A percentile compares a stretch with the other conserved stretches of the same genome.
Evolutionary conservation across 2,797 vertebrate species (phyloP).

Genomic region (Anguilla marmorata): DNA sequence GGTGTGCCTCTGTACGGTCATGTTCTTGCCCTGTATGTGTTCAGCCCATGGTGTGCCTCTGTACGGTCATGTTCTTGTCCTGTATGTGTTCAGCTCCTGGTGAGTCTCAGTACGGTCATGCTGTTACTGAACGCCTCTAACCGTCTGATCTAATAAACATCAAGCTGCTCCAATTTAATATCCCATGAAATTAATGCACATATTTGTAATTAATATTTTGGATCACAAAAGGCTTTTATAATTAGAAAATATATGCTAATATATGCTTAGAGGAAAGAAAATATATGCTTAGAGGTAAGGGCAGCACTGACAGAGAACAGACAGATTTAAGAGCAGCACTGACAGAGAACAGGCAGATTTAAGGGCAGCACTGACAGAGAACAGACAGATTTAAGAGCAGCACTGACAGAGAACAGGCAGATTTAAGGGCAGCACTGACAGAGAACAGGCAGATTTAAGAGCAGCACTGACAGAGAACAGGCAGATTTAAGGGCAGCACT

Average conservation of each 20-base stretch:
- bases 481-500: not conserved
- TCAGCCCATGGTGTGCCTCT: not conserved
- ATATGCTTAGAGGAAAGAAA: not conserved
- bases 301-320: too few species aligned
- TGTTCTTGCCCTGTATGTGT: not conserved
- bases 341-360: too few species aligned
- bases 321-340: too few species aligned
- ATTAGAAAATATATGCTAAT: constrained; percentile 6
- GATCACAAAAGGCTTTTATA: not conserved
- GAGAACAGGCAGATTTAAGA: too few species aligned
- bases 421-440: too few species aligned
- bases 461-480: too few species aligned
- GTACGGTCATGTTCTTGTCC: not conserved
- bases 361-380: too few species aligned
- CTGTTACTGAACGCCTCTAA: not conserved
- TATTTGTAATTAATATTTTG: constrained; percentile 16
- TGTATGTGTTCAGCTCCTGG: not conserved
- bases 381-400: too few species aligned
- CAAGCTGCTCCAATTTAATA: not conserved
- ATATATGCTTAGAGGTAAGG: too few species aligned
- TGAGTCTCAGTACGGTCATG: not conserved
- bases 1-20: not conserved
- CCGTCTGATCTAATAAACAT: not conserved
- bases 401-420: not conserved
- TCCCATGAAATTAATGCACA: not conserved